phyloP scores from a whole-genome alignment of 2,113 vertebrate genomes.

The Chaenogobius annularis region DNA sequence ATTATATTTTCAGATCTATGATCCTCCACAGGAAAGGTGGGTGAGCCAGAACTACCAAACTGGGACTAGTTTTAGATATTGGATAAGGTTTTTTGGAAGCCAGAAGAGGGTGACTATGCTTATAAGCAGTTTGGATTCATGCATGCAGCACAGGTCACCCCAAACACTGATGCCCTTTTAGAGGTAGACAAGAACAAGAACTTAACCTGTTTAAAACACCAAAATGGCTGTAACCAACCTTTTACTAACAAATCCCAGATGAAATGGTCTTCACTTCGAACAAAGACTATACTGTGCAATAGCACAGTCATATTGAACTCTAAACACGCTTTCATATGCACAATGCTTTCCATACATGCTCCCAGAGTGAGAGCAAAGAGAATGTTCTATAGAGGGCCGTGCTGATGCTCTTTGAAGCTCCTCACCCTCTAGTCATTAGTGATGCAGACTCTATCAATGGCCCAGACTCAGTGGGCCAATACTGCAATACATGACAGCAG shows the following conservation, averaged over 20 bases:
- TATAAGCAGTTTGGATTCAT: not conserved
- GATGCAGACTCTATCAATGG: constrained; percentile 17
- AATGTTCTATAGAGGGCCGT: constrained; percentile 29
- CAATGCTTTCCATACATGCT: constrained; percentile 13
- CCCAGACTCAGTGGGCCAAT: constrained; percentile 38
- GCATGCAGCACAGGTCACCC: constrained; percentile 33
- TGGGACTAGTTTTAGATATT: not conserved
- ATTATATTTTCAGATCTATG: too few species aligned
- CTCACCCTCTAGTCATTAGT: constrained; percentile 42
- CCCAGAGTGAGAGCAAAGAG: constrained; percentile 33
- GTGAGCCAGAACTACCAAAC: not conserved
- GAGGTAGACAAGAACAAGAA: not conserved
- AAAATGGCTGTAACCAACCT: not conserved
- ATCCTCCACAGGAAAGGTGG: too few species aligned
- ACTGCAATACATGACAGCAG: constrained; percentile 25
- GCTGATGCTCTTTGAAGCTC: constrained; percentile 51
- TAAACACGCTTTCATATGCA: constrained; percentile 9
- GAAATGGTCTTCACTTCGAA: not conserved
- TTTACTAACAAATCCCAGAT: not conserved
- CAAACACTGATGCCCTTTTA: constrained; percentile 16
- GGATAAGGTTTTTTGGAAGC: not conserved
- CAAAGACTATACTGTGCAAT: not conserved
- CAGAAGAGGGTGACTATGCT: not conserved
- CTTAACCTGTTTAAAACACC: not conserved
- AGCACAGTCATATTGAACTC: constrained; percentile 10